These are phyloP conservation scores for Gobio occitaniae DNA, from an alignment of 2,797 vertebrate species.

Conservation along the genomic window DNA sequence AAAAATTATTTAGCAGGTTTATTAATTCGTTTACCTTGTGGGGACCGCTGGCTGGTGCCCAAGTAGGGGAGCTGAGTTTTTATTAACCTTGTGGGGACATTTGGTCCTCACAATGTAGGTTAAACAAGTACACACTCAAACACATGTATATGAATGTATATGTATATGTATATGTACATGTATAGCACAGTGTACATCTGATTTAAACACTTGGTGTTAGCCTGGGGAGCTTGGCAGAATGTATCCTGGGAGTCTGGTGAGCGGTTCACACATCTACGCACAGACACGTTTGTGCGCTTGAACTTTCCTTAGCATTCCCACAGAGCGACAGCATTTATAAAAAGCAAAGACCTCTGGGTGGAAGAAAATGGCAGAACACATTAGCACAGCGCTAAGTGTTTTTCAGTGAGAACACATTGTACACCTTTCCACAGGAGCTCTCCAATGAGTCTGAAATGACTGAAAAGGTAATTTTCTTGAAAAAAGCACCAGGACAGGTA, in stretches of 20 bases:
- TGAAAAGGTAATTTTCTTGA: not conserved
- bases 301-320: conserved; percentile 76
- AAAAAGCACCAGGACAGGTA: not conserved
- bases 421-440: conserved; percentile 17
- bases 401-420: not conserved
- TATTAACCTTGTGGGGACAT: too few relatives aligned
- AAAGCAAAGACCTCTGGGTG: conserved; percentile 2
- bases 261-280: conserved; percentile 53
- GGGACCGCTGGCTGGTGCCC: too few relatives aligned
- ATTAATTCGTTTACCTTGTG: too few relatives aligned
- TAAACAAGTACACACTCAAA: too few relatives aligned
- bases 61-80: too few relatives aligned
- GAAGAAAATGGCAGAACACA: conserved; percentile 27
- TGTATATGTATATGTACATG: too few relatives aligned
- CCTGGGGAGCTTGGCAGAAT: not conserved
- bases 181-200: not conserved
- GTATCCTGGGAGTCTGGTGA: conserved; percentile 21
- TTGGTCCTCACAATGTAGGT: too few relatives aligned
- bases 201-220: not conserved
- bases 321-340: conserved; percentile 69
- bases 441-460: not conserved
- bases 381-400: conserved; percentile 24
- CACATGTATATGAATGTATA: too few relatives aligned
- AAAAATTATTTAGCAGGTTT: too few relatives aligned
- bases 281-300: conserved; percentile 65